Evolutionary conservation across 2,888 invertebrate species (phyloP), one percentile per base, ranked within the genome.

Genomic region (Acleris cristana): DNA sequence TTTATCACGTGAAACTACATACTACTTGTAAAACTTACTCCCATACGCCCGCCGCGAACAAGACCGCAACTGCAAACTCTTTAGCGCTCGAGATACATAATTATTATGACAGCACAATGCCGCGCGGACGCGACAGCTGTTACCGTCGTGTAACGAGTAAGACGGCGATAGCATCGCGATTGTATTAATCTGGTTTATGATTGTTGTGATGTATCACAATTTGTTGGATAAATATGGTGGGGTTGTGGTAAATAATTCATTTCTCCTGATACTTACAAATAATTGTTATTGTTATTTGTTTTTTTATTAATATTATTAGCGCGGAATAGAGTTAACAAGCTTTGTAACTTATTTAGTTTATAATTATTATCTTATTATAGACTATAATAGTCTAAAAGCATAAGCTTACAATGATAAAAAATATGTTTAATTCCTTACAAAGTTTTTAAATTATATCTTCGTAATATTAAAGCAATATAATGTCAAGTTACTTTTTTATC

Each of bases 51-150:
- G 64, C 62, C 71, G 72, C 70, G 79, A 70, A 80, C 64, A 84
- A 76, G 69, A 77, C 71, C 73, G 82, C 78, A 80, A 82, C 81
- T 81, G 79, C 78, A 78, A 78, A 81, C 78, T 80, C 76, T 84
- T 88, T 86, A 87, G 80, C 86, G 86, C 86, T 83, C 81, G 80
- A 74, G 81, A 85, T 84, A 86, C 84, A 84, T 87, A 88, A 88
- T 89, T 88, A 86, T 89, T 86, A 89, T 89, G 90, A 90, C 90
- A 90, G 89, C 76, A 90, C 89, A 90, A 90, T 89, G 83, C 79
- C 56, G 74, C 76, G 78, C 26, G 40, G 53, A 53, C 57, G 53
- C 69, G 85, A 86, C 86, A 85, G 81, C 81, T 83, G 85, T 83
- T 82, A 76, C 79, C 83, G 79, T 79, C 74, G 73, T 76, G 78